Evolutionary conservation across 2,888 invertebrate genomes (phyloP), one percentile per base, ranked within the genome.

Genomic region (Sarcophaga rosellei): DNA sequence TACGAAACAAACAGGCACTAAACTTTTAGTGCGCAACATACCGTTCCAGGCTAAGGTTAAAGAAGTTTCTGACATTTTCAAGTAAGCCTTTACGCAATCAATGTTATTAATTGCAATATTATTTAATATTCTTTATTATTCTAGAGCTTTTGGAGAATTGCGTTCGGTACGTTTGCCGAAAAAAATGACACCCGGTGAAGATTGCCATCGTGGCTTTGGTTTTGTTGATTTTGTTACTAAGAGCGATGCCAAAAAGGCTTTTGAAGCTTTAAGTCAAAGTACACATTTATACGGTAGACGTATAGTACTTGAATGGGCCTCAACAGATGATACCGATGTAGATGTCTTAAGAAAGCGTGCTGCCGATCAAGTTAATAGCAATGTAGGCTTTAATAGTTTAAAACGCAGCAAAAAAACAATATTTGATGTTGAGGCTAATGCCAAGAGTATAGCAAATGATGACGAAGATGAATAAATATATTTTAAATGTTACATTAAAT

Each of bases 241-340:
- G 91, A 95, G 96, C 88, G 98, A 99, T 93, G 99, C 99, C 1
- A 98, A 98, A 96, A 95, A 96, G 92, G 99, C 99, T 0, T 98
- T 99, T 93, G 97, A 98, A 88, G 96, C 98, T 0, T 92, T 99
- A n/a, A 96, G 97, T 89, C 97, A 97, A 92, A 99, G 99, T 90
- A 99, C 99, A 78, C 99, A 99, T 95, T 96, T 99, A 93, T 99
- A 98, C 93, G 99, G 99, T 1, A 95, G 99, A 88, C 95, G 99
- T 79, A 94, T 99, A 90, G 99, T 98, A 0, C 94, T 99, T 84
- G 99, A 99, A 94, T 99, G 99, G 99, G 93, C 93, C 1, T 90
- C 91, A n/a, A 88, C 87, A 6, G 95, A 96, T 81, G 95, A 96
- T 72, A 95, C 96, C 57, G 97, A 97, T 91, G 94, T 99, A 10